These are phyloP conservation scores for Bubo blakistoni DNA, from an alignment of 2,113 vertebrate species.

Conservation along the genomic window DNA sequence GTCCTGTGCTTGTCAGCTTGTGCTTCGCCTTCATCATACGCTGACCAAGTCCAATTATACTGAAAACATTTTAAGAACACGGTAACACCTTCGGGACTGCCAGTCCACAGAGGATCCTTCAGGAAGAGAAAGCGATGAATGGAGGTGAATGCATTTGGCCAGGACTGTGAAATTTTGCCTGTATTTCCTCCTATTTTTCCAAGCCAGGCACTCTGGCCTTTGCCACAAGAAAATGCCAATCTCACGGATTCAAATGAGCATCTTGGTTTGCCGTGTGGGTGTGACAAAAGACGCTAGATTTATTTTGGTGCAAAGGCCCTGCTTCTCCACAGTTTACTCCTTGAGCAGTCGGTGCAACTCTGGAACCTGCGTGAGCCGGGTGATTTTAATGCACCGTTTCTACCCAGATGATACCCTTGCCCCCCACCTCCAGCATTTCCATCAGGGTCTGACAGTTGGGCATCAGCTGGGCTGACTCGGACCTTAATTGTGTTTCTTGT, in stretches of 20 bases:
- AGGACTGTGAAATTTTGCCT: not conserved
- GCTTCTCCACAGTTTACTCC: not conserved
- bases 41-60: not conserved
- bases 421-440: not conserved
- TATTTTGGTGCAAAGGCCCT: not conserved
- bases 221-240: not conserved
- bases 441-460: not conserved
- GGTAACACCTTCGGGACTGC: not conserved
- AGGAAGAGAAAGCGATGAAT: not conserved
- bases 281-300: not conserved
- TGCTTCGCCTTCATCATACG: not conserved
- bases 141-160: not conserved
- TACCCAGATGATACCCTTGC: not conserved
- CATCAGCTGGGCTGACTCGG: not conserved
- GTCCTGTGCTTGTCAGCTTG: not conserved
- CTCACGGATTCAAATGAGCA: not conserved
- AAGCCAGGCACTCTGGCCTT: not conserved
- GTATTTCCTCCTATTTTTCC: not conserved
- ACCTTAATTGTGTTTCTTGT: not conserved
- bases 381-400: not conserved
- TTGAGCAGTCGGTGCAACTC: not conserved
- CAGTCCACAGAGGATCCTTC: not conserved
- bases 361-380: not conserved
- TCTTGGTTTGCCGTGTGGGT: not conserved
- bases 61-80: not conserved